phyloP scores from a whole-genome alignment of 2,888 invertebrate genomes.

The Lepidonotus clava region DNA sequence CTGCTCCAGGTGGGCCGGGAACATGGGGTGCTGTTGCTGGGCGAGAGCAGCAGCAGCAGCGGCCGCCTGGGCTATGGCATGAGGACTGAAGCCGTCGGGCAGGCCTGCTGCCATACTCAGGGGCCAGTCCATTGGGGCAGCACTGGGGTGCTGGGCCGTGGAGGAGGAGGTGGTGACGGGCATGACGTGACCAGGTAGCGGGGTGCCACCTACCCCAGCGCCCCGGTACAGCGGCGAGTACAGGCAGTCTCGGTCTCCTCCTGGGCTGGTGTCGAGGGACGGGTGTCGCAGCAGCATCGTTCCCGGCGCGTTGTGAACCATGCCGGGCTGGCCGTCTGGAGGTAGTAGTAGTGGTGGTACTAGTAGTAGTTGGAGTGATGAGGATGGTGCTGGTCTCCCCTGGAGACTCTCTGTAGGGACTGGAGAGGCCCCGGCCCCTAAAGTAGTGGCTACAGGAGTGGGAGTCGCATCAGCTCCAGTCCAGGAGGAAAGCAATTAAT shows the following conservation, averaged over 20 bases:
- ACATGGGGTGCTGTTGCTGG: background rate
- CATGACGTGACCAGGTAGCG: background rate
- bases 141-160: background rate
- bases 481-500: too few species aligned
- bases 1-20: constrained; percentile 8
- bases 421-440: too few species aligned
- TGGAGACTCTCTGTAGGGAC: too few species aligned
- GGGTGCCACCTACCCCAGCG: background rate
- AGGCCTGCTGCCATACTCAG: constrained; percentile 34
- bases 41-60: background rate
- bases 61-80: constrained; percentile 26
- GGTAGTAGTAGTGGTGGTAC: background rate
- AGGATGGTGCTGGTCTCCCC: too few species aligned
- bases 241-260: background rate
- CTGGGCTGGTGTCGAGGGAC: background rate
- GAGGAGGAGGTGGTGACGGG: background rate
- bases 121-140: constrained; percentile 34
- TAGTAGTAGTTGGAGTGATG: background rate
- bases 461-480: too few species aligned
- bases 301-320: constrained; percentile 25
- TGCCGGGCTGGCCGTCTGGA: background rate
- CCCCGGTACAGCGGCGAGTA: background rate
- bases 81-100: constrained; percentile 31
- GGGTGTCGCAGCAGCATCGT: background rate
- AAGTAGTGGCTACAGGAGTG: too few species aligned